phyloP scores from a whole-genome alignment of 2,113 vertebrate species.

The Thunnus thynnus region DNA sequence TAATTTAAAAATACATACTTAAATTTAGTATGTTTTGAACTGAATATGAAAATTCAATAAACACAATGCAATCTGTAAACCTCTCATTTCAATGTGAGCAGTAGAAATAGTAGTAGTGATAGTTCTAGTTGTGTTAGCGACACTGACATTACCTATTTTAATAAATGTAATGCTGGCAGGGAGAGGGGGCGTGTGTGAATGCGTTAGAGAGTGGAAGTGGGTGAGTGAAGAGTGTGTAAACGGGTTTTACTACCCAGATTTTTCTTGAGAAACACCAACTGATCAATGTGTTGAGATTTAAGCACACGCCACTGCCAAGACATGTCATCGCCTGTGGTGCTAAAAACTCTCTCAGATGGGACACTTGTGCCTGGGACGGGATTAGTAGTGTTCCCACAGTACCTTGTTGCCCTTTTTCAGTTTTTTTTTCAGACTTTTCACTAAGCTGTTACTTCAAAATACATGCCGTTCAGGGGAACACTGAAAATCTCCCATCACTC shows the following conservation, averaged over 20 bases:
- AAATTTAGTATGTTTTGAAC: no score
- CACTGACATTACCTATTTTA: no score
- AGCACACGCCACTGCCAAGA: constrained; percentile 22
- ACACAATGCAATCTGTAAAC: no score
- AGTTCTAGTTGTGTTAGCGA: no score
- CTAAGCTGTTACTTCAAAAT: neutral
- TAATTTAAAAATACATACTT: no score
- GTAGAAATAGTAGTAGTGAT: neutral
- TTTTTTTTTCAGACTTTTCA: neutral
- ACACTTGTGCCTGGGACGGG: constrained; percentile 23
- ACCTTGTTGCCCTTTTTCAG: neutral
- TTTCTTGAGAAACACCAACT: neutral
- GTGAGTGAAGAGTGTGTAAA: constrained; percentile 28
- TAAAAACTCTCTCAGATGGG: constrained; percentile 24
- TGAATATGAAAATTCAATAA: no score
- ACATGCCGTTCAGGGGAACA: neutral
- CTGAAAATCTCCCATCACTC: neutral
- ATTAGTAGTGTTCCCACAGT: constrained; percentile 21
- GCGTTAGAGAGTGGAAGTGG: neutral
- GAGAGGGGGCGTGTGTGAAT: neutral
- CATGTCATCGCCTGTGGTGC: constrained; percentile 18
- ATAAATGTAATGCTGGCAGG: no score
- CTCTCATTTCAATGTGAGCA: neutral
- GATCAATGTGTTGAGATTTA: constrained; percentile 7
- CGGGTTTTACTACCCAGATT: constrained; percentile 7